Evolutionary conservation across 1,140 invertebrate genomes (phyloP).

Genomic region (Diprion similis): DNA sequence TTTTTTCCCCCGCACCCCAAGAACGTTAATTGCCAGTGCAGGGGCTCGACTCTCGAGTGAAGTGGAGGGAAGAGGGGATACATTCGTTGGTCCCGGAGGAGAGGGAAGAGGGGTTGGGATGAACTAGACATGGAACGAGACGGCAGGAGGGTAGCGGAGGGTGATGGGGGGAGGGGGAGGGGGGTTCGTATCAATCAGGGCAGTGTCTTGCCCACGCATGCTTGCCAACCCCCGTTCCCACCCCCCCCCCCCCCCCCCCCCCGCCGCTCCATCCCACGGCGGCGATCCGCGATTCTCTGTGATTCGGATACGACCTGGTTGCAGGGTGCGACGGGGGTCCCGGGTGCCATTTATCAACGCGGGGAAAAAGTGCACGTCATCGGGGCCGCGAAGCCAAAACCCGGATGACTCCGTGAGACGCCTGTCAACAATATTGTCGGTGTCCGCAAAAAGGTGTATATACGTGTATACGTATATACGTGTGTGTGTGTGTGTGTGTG

Average conservation of each 20-base stretch:
- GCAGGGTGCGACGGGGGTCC: slow-evolving; percentile 26
- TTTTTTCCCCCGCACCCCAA: not conserved
- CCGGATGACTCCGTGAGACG: slow-evolving; percentile 53
- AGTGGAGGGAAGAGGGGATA: slow-evolving; percentile 38
- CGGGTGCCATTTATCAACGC: slow-evolving; percentile 52
- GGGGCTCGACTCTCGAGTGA: slow-evolving; percentile 33
- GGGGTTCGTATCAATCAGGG: slow-evolving; percentile 46
- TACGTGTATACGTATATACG: not conserved
- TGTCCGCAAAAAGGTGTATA: slow-evolving; percentile 20
- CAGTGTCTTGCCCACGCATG: slow-evolving; percentile 44
- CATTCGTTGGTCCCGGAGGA: not conserved
- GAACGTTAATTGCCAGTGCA: slow-evolving; percentile 5
- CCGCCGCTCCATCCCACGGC: not conserved
- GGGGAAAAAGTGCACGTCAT: slow-evolving; percentile 54
- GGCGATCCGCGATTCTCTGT: slow-evolving; percentile 17
- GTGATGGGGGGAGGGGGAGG: slow-evolving; percentile 21
- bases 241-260: slow-evolving; percentile 18
- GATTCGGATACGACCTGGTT: slow-evolving; percentile 26
- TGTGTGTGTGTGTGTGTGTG: no score
- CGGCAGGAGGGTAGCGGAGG: slow-evolving; percentile 14
- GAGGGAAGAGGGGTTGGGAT: slow-evolving; percentile 23
- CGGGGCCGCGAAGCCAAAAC: slow-evolving; percentile 37
- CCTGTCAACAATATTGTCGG: slow-evolving; percentile 52
- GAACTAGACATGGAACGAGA: slow-evolving; percentile 20
- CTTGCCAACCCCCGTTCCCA: slow-evolving; percentile 9